Conservation (phyloP, 2,888 invertebrate species). For the Dioctria linearis region DNA sequence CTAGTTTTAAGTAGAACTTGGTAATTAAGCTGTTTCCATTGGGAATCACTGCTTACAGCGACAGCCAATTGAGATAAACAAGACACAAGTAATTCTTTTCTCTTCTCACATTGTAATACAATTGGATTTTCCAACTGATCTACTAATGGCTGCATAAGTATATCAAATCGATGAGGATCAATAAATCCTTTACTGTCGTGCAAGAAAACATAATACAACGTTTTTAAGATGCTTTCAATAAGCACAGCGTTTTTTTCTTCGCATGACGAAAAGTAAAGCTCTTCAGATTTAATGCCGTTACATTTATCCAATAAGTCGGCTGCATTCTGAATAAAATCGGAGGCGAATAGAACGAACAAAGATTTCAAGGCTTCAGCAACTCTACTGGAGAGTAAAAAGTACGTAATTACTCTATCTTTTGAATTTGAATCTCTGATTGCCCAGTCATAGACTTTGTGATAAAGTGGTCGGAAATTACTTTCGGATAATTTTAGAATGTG, state of each 20-base stretch:
- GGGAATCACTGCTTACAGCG: slow-evolving; percentile 86
- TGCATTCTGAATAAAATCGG: slow-evolving; percentile 86
- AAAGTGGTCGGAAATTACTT: slow-evolving; percentile 89
- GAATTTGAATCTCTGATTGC: slow-evolving; percentile 74
- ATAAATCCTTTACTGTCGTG: slow-evolving; percentile 89
- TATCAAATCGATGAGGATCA: slow-evolving; percentile 87
- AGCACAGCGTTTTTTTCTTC: slow-evolving; percentile 76
- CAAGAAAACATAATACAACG: slow-evolving; percentile 83
- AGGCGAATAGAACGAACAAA: slow-evolving; percentile 91
- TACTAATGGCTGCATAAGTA: slow-evolving; percentile 88
- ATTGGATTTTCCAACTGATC: slow-evolving; percentile 87
- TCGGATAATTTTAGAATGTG: slow-evolving; percentile 92
- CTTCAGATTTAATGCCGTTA: slow-evolving; percentile 74
- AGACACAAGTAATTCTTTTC: slow-evolving; percentile 79
- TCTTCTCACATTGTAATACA: slow-evolving; percentile 72
- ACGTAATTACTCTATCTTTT: slow-evolving; percentile 82
- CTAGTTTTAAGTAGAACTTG: slow-evolving; percentile 91
- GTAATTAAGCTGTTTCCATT: slow-evolving; percentile 93
- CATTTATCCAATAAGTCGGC: slow-evolving; percentile 80
- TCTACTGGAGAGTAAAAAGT: slow-evolving; percentile 80
- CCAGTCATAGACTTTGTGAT: slow-evolving; percentile 91
- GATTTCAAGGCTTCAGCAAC: slow-evolving; percentile 88
- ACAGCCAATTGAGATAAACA: slow-evolving; percentile 88
- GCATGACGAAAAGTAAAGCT: slow-evolving; percentile 72
- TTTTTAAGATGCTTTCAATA: slow-evolving; percentile 81